phyloP scores from a whole-genome alignment of 2,888 invertebrate species.

The Eristalis intricaria region DNA sequence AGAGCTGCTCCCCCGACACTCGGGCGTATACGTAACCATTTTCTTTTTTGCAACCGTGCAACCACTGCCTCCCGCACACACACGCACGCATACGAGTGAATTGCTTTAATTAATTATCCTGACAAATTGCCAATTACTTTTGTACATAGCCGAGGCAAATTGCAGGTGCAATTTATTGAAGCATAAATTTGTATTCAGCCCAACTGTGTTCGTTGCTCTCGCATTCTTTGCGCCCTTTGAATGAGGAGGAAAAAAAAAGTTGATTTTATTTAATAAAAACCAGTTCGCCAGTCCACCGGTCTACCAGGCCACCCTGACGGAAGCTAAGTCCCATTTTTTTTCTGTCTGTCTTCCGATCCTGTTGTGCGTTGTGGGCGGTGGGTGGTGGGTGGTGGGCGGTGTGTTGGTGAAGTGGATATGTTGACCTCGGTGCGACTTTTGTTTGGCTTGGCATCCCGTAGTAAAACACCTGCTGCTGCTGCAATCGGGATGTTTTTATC shows the following conservation, averaged over 20 bases:
- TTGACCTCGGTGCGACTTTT: constrained; percentile 1
- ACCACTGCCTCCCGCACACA: not conserved
- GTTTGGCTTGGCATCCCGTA: not conserved
- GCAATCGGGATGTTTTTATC: constrained; percentile 24
- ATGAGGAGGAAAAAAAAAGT: not conserved
- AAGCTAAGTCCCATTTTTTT: constrained; percentile 19
- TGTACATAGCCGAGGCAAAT: constrained; percentile 54
- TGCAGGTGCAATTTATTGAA: constrained; percentile 67
- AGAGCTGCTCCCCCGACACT: not conserved
- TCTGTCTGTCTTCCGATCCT: not conserved
- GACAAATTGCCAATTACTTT: constrained; percentile 65
- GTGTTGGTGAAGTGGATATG: not conserved
- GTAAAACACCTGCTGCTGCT: constrained; percentile 43
- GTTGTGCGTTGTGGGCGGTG: not conserved
- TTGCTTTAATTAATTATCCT: constrained; percentile 51
- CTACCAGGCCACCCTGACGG: not conserved
- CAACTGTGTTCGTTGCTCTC: not conserved
- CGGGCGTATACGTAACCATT: constrained; percentile 45
- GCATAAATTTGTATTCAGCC: constrained; percentile 49
- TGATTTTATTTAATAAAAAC: constrained; percentile 27
- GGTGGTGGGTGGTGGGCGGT: too few relatives aligned
- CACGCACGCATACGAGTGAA: not conserved
- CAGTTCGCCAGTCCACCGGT: not conserved
- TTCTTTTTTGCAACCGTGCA: not conserved
- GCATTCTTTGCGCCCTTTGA: constrained; percentile 18